Evolutionary conservation across 2,113 vertebrate genomes (phyloP).

Genomic region (Rynchops niger): DNA sequence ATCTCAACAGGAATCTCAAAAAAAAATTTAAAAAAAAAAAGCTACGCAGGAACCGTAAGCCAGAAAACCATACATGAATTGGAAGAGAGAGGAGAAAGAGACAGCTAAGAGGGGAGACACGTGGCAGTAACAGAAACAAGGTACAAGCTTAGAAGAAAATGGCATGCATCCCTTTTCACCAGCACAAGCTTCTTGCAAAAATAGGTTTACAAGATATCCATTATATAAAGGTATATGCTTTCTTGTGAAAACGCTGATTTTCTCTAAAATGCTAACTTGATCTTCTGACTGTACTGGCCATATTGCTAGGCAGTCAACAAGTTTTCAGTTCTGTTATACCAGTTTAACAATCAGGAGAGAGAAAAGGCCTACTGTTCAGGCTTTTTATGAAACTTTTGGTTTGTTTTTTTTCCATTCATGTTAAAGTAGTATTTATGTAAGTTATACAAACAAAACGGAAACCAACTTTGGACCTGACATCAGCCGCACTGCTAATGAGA

Average conservation of each 20-base stretch:
- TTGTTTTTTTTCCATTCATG: not conserved
- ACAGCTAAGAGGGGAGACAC: not conserved
- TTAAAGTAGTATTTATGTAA: not conserved
- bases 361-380: not conserved
- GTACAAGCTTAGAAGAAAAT: not conserved
- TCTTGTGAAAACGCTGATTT: not conserved
- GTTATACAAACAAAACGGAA: not conserved
- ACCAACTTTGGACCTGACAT: constrained; percentile 21
- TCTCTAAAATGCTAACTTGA: not conserved
- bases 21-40: not conserved
- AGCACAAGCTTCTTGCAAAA: constrained; percentile 20
- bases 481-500: not conserved
- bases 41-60: not conserved
- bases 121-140: not conserved
- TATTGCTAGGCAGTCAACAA: not conserved
- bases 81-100: not conserved
- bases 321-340: not conserved
- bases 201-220: not conserved
- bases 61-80: not conserved
- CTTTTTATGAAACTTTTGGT: not conserved
- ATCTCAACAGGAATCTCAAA: constrained; percentile 6
- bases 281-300: not conserved
- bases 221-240: not conserved
- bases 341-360: not conserved
- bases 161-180: constrained; percentile 23